These are phyloP conservation scores for Gallinago undulata DNA, from an alignment of 2,113 vertebrate species.

Conservation along the genomic window DNA sequence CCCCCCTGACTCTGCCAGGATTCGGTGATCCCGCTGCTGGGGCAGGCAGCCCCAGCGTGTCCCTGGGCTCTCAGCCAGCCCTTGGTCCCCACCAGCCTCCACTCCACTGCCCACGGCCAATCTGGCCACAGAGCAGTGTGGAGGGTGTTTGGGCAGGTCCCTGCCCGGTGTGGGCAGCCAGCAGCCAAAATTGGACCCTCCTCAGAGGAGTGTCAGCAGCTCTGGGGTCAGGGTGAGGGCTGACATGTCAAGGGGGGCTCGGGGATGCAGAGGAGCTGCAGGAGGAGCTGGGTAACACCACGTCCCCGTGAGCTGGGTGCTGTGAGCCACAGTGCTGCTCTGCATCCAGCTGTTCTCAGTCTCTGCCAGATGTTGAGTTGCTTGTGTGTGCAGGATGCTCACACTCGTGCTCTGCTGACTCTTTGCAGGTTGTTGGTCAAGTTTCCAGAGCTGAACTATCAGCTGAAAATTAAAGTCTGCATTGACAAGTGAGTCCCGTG, in stretches of 20 bases:
- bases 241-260: not conserved
- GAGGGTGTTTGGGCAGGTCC: not conserved
- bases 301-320: accelerated
- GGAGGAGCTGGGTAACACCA: not conserved
- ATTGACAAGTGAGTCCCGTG: conserved; percentile 94
- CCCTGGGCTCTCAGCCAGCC: not conserved
- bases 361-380: not conserved
- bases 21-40: not conserved
- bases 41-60: accelerated
- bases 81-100: not conserved
- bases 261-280: accelerated
- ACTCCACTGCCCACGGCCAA: no score
- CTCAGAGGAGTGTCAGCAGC: accelerated
- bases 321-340: not conserved
- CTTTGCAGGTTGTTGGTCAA: conserved; percentile 91
- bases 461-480: conserved; percentile 99
- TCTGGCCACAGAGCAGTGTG: accelerated
- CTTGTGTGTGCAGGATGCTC: not conserved
- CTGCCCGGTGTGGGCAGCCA: not conserved
- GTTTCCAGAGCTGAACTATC: conserved; percentile 97
- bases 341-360: not conserved
- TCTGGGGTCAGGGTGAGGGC: not conserved
- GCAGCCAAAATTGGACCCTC: accelerated
- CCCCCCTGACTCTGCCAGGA: accelerated
- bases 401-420: not conserved